These are phyloP conservation scores for Ichneumoninae sp. DNA, from an alignment of 2,888 invertebrate species.

Conservation along the genomic window DNA sequence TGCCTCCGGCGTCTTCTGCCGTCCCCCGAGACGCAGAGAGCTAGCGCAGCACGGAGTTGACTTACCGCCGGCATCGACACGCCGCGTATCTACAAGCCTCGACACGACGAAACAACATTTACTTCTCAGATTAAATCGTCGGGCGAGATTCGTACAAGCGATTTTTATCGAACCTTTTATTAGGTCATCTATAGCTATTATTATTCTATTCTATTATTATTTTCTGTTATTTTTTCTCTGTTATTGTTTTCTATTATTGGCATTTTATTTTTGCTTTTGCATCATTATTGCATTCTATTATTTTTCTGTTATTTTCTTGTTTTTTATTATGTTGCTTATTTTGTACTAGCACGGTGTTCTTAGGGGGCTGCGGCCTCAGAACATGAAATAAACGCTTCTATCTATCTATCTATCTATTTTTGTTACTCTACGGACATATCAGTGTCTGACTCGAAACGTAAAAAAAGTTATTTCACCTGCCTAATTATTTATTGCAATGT, in stretches of 20 bases:
- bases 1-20: constrained; percentile 42
- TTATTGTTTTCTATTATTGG: too few relatives aligned
- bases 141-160: neutral
- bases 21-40: neutral
- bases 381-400: too few relatives aligned
- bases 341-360: too few relatives aligned
- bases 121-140: constrained; percentile 4
- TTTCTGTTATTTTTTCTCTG: too few relatives aligned
- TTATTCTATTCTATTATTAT: too few relatives aligned
- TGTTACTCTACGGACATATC: neutral
- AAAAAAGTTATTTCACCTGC: neutral
- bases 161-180: neutral
- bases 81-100: neutral
- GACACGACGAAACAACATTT: constrained; percentile 3
- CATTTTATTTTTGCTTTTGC: too few relatives aligned
- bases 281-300: too few relatives aligned
- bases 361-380: too few relatives aligned
- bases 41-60: neutral
- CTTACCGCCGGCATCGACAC: constrained; percentile 4
- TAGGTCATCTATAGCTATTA: neutral
- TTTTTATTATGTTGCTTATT: too few relatives aligned
- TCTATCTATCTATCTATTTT: neutral
- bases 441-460: neutral
- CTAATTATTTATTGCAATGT: neutral
- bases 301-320: too few relatives aligned